Evolutionary conservation across 2,797 vertebrate species (phyloP), one percentile per base, ranked within the genome.

Genomic region (Phataginus tricuspis): DNA sequence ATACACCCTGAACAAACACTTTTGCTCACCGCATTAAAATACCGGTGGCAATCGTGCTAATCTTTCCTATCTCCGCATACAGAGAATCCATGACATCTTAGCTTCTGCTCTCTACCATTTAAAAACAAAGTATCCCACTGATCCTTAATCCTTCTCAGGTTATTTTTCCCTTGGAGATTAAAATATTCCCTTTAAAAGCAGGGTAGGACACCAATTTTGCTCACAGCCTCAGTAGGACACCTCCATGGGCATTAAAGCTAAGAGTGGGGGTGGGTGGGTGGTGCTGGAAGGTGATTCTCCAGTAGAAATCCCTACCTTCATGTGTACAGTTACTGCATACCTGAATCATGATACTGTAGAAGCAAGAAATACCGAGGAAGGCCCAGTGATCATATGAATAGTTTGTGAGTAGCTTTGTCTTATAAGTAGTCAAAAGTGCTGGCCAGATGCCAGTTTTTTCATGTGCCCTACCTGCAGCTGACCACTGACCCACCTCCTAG

Each of bases 71-170:
- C 39, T 90, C 66, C 34, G 37, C 3, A 2, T 16, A 13, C 11
- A 31, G 13, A n/a, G 31, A 86, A 55, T 39, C 18, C 57, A 78
- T 19, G 14, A 13, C 72, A 16, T 12, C 7, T 21, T 39, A 55
- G 53, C 19, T 64, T 86, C 25, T 3, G 8, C n/a, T 93, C 68
- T 59, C 78, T 15, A n/a, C 57, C 49, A 78, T n/a, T 66, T 77
- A 59, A 64, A 42, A 85, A 87, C 49, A 23, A 91, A 74, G 31
- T 90, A 10, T 42, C 16, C 21, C 19, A 37, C 2, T 82, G 29
- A 37, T 55, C 78, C 57, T 90, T 88, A 72, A 69, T 39, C 71
- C 29, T 42, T 79, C 13, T 53, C 15, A 63, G 63, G 83, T 80
- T 49, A 39, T 27, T 31, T 77, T 94, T 39, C 27, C 49, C 23